Base-by-base conservation (phyloP, 2,113 vertebrate species). In the Sylvilagus bachmani region DNA sequence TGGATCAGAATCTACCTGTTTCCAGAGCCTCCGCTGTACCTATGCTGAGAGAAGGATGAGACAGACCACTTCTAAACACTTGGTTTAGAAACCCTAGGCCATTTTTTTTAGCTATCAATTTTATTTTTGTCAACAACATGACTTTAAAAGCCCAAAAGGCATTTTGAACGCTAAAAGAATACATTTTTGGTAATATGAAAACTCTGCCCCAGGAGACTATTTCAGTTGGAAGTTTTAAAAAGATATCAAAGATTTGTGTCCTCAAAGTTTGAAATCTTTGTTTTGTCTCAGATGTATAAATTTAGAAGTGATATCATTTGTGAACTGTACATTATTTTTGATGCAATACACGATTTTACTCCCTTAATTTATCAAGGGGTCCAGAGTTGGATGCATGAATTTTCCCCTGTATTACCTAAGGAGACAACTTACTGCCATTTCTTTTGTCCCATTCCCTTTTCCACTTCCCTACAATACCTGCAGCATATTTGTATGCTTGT, bases 201-300 rank as follows among this genome's bases (percentile, higher is more conserved):
- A 83, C 22, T 12, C 14, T 83, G 38, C n/a, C 51, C n/a, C 44
- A 27, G 66, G 17, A n/a, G 90, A 80, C 89, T 95, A 81, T 82
- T 80, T 78, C 14, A 85, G 69, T 0, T 82, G 53, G 14, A 38
- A 22, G 89, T 82, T 82, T 71, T 38, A 93, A n/a, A 82, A 94
- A 82, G 55, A 27, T 62, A 93, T 16, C 87, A 92, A 95, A 84
- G 51, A 85, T 38, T 61, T 64, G n/a, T 74, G 19, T 89, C 74
- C 55, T 94, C 86, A 85, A 38, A 92, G 62, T 87, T 44, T 74
- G 19, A 94, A 95, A 81, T 94, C 80, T 93, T 78, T 82, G 21
- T 71, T 89, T 94, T 79, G 80, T 94, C 80, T 90, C 67, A 92
- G 21, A 80, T 86, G 36, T 81, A 14, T 86, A 77, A 89, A 81